Conservation (phyloP, 2,113 vertebrate species). For the Scolopax mira region DNA sequence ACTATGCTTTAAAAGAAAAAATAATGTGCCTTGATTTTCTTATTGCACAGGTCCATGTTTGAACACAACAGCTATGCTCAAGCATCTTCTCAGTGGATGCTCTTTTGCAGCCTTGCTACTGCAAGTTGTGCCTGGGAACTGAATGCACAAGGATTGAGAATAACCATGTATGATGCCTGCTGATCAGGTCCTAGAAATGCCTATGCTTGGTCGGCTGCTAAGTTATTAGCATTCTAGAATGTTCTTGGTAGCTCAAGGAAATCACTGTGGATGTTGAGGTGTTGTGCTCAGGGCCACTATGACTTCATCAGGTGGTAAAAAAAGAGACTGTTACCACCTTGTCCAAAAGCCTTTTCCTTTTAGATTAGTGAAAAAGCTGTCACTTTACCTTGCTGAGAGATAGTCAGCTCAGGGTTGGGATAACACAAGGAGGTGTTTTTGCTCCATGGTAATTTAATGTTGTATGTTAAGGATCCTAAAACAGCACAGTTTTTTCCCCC, state of each 20-base stretch:
- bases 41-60: not conserved
- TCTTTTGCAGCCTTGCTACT: not conserved
- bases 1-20: not conserved
- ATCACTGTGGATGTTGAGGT: not conserved
- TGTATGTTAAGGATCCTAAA: not conserved
- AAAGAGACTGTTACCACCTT: not conserved
- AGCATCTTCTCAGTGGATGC: too few species aligned
- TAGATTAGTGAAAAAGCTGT: not conserved
- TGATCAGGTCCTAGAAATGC: not conserved
- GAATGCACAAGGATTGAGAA: rapidly evolving
- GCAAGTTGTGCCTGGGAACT: not conserved
- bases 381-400: not conserved
- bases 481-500: rapidly evolving
- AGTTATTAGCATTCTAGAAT: not conserved
- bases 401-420: not conserved
- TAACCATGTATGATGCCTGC: not conserved
- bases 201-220: not conserved
- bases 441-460: not conserved
- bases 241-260: not conserved
- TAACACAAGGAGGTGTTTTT: not conserved
- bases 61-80: not conserved
- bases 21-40: not conserved
- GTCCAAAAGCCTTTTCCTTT: not conserved
- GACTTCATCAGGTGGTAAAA: not conserved
- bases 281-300: not conserved